Evolutionary conservation across 2,888 invertebrate genomes (phyloP), one percentile per base, ranked within the genome.

Genomic region (Tiphia femorata): DNA sequence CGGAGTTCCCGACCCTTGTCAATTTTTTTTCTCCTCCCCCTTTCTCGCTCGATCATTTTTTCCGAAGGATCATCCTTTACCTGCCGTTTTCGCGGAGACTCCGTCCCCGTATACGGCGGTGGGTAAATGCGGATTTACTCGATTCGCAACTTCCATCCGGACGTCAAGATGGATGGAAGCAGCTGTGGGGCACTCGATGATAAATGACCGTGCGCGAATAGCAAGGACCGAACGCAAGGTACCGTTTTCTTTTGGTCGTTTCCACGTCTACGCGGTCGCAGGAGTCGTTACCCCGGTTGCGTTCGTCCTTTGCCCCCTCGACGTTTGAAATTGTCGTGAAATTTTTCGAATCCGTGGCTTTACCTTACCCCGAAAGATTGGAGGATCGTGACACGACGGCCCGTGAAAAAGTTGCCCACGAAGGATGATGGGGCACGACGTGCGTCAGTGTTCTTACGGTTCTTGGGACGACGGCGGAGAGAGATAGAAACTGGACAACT

Each of bases 91-190:
- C 44, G 19, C 8, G 20, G 25, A 30, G 49, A 19, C 17, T 38
- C 25, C 40, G 14, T 25, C 21, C 43, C 49, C 30, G 40, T 44
- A 33, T 27, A 48, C 52, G 44, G 10, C 44, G 23, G 10, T 12
- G 20, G 44, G 63, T 62, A 62, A 63, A 63, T 53, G 58, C 57
- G 60, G 65, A 65, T 67, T 65, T 62, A 59, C 62, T 55, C 54
- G 64, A 67, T 57, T 69, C 60, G 49, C 50, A 55, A 60, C 44
- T 50, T 43, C 53, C 54, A 48, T 53, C 51, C 29, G 41, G 52
- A 58, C 59, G 65, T 65, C 69, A 68, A 68, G 71, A 72, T 64
- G 64, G 72, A 72, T 67, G 67, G 61, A 62, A 67, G 59, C 64
- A 57, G 61, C 62, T 57, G 33, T 41, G 48, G 46, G 44, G n/a